A percentile compares a stretch with the other conserved stretches of the same genome.
Conservation (phyloP, 2,888 invertebrate species). For the Selenia dentaria region DNA sequence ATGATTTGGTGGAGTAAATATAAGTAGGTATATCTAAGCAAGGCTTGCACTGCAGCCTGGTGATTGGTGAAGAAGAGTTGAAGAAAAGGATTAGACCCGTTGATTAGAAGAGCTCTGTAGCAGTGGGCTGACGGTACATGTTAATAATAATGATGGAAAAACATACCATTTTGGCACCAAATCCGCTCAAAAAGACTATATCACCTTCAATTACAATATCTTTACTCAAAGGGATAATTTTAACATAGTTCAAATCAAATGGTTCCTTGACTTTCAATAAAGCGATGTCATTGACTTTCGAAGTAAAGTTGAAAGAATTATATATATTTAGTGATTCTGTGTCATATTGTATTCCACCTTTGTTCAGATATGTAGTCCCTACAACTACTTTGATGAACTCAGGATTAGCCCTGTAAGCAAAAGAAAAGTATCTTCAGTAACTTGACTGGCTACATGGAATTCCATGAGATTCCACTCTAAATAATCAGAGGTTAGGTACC, state of each 20-base stretch:
- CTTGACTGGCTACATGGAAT: no score
- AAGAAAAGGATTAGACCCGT: no score
- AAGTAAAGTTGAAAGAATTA: slow-evolving; percentile 47
- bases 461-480: no score
- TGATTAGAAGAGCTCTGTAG: no score
- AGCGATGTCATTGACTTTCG: slow-evolving; percentile 64
- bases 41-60: no score
- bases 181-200: slow-evolving; percentile 59
- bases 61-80: no score
- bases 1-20: no score
- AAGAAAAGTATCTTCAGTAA: neutral
- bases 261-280: slow-evolving; percentile 51
- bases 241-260: slow-evolving; percentile 51
- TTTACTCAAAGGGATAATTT: slow-evolving; percentile 45
- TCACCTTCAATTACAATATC: slow-evolving; percentile 56
- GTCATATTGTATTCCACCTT: slow-evolving; percentile 49
- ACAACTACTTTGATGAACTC: slow-evolving; percentile 58
- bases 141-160: no score
- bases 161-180: slow-evolving; percentile 63
- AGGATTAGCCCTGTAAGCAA: slow-evolving; percentile 55
- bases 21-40: no score
- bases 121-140: no score
- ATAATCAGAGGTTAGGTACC: no score
- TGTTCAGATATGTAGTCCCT: slow-evolving; percentile 65
- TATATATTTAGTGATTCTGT: slow-evolving; percentile 52